Evolutionary conservation across 2,888 invertebrate species (phyloP), one percentile per base, ranked within the genome.

Genomic region (Archaeoteleia sp.): DNA sequence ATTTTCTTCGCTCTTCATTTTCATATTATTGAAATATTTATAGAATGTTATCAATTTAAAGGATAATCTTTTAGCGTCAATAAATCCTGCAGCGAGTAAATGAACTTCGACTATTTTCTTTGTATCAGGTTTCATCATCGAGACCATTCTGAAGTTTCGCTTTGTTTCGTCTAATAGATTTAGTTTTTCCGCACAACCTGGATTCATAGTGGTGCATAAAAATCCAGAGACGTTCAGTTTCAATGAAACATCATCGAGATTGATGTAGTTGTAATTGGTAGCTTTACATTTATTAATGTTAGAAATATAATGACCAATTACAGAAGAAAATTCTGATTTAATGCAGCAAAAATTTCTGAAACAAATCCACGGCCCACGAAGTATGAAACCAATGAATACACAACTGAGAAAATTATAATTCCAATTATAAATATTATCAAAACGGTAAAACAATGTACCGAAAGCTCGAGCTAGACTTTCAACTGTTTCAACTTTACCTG

Each of bases 201-300:
- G 87, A 79, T 88, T 88, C 85, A 88, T 87, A 0, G 88, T 89
- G 9, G 88, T 86, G 83, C 87, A 90, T 55, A 92, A 88, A 76
- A 91, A 91, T 73, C 90, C 91, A 32, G 87, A 87, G 0, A 88
- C 87, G 78, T 91, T 90, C 7, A 91, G 79, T 2, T 75, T 79
- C 13, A 92, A 75, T 67, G 88, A 88, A 0, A 89, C 89, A 9
- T 89, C 90, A 72, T 89, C 87, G 73, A 89, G 86, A 7, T 82
- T 73, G 61, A 88, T 86, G 4, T 60, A 74, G 15, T 85, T 82
- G 1, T 82, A 77, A n/a, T 86, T 80, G 6, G 84, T 74, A 7
- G 73, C 79, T 83, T 86, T 25, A 85, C 85, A 86, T 72, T 87
- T 82, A 42, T 87, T 86, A 62, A 89, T 87, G 48, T 85, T 85